A percentile compares a stretch with the other conserved stretches of the same genome.
Evolutionary conservation across 2,888 invertebrate genomes (phyloP).

Genomic region (Colostygia pectinataria): DNA sequence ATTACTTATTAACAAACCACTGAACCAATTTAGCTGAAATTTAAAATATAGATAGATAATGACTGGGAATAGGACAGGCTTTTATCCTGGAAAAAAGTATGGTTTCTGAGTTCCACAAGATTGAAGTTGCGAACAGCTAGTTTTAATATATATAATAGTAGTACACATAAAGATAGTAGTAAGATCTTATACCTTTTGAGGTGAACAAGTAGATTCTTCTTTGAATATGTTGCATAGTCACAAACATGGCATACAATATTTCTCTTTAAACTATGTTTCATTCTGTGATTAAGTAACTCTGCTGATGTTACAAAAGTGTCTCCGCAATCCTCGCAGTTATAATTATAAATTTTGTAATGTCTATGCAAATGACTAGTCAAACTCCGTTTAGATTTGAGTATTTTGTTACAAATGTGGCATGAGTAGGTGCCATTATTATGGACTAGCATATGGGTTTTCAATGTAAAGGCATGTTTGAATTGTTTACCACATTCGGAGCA

Average conservation of each 20-base stretch:
- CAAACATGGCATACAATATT: constrained; percentile 69
- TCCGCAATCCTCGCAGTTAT: constrained; percentile 76
- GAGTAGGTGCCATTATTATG: constrained; percentile 61
- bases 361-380: constrained; percentile 68
- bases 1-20: no score
- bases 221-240: constrained; percentile 68
- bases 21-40: no score
- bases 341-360: constrained; percentile 73
- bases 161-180: neutral
- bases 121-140: no score
- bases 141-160: no score
- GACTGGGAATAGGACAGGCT: no score
- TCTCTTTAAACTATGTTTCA: constrained; percentile 59
- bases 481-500: constrained; percentile 75
- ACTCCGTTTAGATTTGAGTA: constrained; percentile 65
- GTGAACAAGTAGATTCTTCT: constrained; percentile 68
- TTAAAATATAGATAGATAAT: no score
- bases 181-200: constrained; percentile 59
- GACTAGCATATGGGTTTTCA: constrained; percentile 68
- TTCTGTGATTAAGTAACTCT: constrained; percentile 70
- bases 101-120: no score
- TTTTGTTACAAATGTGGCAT: constrained; percentile 69
- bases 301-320: constrained; percentile 73
- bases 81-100: no score
- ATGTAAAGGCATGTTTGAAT: constrained; percentile 72